These are phyloP conservation scores for Periphyllus acericola DNA, from an alignment of 2,888 invertebrate species.

Conservation along the genomic window DNA sequence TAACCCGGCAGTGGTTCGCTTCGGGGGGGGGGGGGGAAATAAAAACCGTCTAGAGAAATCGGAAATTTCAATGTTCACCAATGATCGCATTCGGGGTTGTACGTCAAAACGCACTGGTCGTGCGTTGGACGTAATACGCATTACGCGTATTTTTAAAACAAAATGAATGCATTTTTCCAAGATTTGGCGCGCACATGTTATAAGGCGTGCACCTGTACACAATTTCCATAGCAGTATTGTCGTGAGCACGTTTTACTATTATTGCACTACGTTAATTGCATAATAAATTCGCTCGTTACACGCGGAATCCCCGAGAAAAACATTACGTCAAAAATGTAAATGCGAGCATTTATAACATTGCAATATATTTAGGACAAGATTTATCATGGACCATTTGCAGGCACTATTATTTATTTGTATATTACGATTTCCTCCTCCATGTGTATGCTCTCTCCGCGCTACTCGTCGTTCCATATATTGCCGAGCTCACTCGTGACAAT, in stretches of 20 bases:
- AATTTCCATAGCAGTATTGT: too few relatives aligned
- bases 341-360: not conserved
- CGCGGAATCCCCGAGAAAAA: not conserved
- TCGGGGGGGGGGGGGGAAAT: too few relatives aligned
- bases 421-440: constrained; percentile 20
- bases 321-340: constrained; percentile 26
- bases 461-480: constrained; percentile 12
- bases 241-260: too few relatives aligned
- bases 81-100: too few relatives aligned
- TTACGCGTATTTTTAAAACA: not conserved
- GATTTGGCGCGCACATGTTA: too few relatives aligned
- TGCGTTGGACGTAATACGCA: not conserved
- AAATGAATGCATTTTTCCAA: too few relatives aligned
- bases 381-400: constrained; percentile 44
- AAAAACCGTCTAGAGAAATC: too few relatives aligned
- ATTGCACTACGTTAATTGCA: not conserved
- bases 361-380: constrained; percentile 26
- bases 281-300: constrained; percentile 12
- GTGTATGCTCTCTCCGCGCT: not conserved
- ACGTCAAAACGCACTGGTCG: too few relatives aligned
- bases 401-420: constrained; percentile 41
- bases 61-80: too few relatives aligned
- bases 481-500: constrained; percentile 18
- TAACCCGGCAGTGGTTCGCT: not conserved
- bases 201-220: too few relatives aligned